Evolutionary conservation across 2,797 vertebrate species (phyloP), one percentile per base, ranked within the genome.

Genomic region (Muscicapa striata): DNA sequence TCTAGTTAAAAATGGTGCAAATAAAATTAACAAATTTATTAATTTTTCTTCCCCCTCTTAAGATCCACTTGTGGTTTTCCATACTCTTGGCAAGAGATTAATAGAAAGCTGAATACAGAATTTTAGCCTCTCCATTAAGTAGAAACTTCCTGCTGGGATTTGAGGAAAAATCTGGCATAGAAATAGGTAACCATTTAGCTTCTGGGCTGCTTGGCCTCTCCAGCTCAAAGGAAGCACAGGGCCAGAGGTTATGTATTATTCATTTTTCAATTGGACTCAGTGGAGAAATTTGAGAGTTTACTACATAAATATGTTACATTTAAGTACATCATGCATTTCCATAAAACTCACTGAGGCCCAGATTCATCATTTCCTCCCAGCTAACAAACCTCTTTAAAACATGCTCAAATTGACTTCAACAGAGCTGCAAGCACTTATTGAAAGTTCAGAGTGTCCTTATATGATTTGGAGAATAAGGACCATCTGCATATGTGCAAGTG

Each of bases 21-120:
- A 93, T 84, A 95, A 94, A 97, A 98, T 97, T 97, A 97, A 97
- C 68, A 95, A 95, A 96, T 96, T 87, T 95, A 84, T 91, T 89
- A 91, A 54, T 38, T 92, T 74, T 84, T 64, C 72, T 92, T 85
- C 27, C 24, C 3, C 4, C 17, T 11, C 43, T 93, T 45, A 97
- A 85, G 61, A 23, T 81, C 34, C 17, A 62, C 88, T 97, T 96
- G 52, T 13, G 8, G 40, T 92, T 96, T 95, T 94, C 81, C 45
- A 79, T 79, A 87, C 20, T 73, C 13, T 82, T 91, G 74, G 20
- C 70, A 94, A 87, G 51, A 32, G n/a, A 64, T 82, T 49, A 87
- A 87, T 87, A 95, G 74, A 91, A 95, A 96, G 48, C 49, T 84
- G 51, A 79, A 78, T 94, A 94, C 22, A 87, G 46, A 96, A 89